Conservation (phyloP, 2,888 invertebrate genomes). For the Torymus auratus region DNA sequence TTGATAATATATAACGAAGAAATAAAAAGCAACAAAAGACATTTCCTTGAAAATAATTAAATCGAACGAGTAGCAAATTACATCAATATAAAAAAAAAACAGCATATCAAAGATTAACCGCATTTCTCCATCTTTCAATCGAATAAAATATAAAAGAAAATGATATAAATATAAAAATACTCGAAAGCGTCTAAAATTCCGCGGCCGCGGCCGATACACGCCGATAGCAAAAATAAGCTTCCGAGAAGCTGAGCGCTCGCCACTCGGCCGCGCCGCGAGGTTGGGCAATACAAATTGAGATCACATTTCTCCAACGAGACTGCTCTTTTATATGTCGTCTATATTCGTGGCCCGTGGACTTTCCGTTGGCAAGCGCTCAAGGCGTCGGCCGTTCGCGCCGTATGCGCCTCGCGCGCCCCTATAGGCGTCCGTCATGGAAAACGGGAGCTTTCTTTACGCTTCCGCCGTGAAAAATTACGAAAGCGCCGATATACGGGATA, state of each 20-base stretch:
- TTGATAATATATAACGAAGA: too few species aligned
- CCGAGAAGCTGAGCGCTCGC: slow-evolving; percentile 17
- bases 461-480: slow-evolving; percentile 20
- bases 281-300: slow-evolving; percentile 50
- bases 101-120: too few species aligned
- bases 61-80: too few species aligned
- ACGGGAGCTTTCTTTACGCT: slow-evolving; percentile 25
- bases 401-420: too few species aligned
- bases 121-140: too few species aligned
- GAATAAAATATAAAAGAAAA: too few species aligned
- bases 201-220: too few species aligned
- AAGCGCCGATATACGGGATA: neutral
- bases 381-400: slow-evolving; percentile 7
- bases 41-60: too few species aligned
- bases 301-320: slow-evolving; percentile 50
- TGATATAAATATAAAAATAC: too few species aligned
- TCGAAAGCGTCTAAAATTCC: too few species aligned
- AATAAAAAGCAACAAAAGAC: too few species aligned
- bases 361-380: slow-evolving; percentile 53
- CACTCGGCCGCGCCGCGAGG: neutral
- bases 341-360: slow-evolving; percentile 49
- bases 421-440: slow-evolving; percentile 16
- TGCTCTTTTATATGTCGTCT: slow-evolving; percentile 45
- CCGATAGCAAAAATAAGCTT: slow-evolving; percentile 38
- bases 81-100: too few species aligned